Evolutionary conservation across 2,113 vertebrate genomes (phyloP).

Genomic region (Engystomops pustulosus): DNA sequence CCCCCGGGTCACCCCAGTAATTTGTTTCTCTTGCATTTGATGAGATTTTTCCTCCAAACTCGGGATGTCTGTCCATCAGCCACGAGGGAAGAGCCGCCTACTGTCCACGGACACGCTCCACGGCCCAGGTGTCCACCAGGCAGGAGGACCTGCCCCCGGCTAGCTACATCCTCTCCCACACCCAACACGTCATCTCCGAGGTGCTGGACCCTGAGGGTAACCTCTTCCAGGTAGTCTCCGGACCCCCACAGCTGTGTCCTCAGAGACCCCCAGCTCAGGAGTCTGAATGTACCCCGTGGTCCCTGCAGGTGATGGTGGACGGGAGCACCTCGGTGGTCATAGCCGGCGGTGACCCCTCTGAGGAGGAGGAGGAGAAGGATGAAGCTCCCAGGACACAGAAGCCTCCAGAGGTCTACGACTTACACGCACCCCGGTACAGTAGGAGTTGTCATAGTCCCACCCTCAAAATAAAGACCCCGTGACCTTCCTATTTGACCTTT

Average conservation of each 20-base stretch:
- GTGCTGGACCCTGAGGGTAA: constrained; percentile 83
- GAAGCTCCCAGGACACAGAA: constrained; percentile 34
- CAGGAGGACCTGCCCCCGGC: constrained; percentile 68
- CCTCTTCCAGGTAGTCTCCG: constrained; percentile 81
- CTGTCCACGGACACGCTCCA: constrained; percentile 68
- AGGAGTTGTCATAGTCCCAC: background rate
- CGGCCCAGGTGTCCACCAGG: constrained; percentile 42
- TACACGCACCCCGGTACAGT: constrained; percentile 82
- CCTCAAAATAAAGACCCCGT: background rate
- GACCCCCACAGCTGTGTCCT: background rate
- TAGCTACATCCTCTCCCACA: constrained; percentile 85
- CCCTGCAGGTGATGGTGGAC: constrained; percentile 83
- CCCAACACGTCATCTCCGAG: constrained; percentile 76
- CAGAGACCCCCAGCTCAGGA: background rate
- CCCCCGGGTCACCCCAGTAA: background rate
- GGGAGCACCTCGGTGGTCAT: constrained; percentile 73
- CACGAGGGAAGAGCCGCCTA: constrained; percentile 81
- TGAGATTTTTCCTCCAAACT: constrained; percentile 75
- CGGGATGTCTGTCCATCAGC: constrained; percentile 80
- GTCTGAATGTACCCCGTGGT: constrained; percentile 7
- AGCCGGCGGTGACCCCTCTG: constrained; percentile 59
- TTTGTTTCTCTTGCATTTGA: background rate
- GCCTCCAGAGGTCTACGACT: constrained; percentile 64
- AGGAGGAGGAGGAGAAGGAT: constrained; percentile 38
- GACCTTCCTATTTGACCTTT: background rate